Percentiles rank a stretch among this genome's conserved stretches.
Conservation (phyloP, 2,113 vertebrate species). For the Myiagra hebetior region DNA sequence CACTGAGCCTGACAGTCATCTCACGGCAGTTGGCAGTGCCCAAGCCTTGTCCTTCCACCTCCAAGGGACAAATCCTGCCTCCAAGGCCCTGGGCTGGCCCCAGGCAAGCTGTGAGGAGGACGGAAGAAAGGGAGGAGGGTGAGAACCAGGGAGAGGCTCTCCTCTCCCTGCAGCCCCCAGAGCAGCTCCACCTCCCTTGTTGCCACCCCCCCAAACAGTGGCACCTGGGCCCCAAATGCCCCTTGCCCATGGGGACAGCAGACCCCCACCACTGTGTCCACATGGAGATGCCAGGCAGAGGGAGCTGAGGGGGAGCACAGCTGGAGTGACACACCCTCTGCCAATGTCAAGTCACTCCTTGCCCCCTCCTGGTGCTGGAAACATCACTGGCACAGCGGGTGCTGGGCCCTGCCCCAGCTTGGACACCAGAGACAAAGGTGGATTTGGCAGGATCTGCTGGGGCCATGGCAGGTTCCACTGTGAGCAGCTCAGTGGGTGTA, state of each 20-base stretch:
- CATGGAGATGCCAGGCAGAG: neutral
- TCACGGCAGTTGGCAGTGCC: neutral
- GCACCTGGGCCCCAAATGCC: neutral
- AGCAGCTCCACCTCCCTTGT: neutral
- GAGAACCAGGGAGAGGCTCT: neutral
- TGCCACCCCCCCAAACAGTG: neutral
- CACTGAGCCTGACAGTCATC: neutral
- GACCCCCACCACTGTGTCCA: neutral
- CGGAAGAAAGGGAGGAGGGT: neutral
- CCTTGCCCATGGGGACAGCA: neutral
- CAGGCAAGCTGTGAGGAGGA: neutral
- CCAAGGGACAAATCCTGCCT: neutral
- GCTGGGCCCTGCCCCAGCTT: neutral
- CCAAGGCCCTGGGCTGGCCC: neutral
- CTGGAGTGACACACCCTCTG: neutral
- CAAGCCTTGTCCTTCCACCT: neutral
- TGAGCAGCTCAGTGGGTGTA: neutral
- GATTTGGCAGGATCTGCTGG: neutral
- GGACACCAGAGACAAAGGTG: neutral
- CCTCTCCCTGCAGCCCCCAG: neutral
- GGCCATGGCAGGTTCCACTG: neutral
- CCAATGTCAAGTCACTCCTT: neutral
- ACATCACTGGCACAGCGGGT: fast-evolving
- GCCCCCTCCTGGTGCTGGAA: neutral
- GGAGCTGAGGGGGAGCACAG: neutral